These are phyloP conservation scores for Silurus aristotelis DNA, from an alignment of 2,797 vertebrate genomes.

Conservation along the genomic window DNA sequence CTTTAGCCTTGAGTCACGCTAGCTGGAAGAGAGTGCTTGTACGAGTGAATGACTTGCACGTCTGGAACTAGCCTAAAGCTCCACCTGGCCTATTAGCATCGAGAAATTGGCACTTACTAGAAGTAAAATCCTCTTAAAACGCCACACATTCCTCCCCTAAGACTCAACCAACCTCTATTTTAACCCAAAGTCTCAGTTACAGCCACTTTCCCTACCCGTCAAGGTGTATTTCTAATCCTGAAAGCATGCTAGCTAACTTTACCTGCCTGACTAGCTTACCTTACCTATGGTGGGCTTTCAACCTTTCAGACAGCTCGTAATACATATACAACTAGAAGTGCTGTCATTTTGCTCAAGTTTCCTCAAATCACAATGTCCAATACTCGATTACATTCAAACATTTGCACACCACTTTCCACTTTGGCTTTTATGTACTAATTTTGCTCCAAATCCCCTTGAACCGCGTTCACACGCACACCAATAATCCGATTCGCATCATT, in stretches of 20 bases:
- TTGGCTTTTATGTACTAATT: neutral
- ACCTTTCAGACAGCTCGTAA: neutral
- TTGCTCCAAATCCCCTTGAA: neutral
- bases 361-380: neutral
- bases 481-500: neutral
- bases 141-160: no score
- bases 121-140: neutral
- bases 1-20: constrained; percentile 53
- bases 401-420: neutral
- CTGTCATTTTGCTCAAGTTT: neutral
- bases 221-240: neutral
- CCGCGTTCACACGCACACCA: neutral
- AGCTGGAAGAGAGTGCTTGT: constrained; percentile 19
- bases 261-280: constrained; percentile 7
- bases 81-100: constrained; percentile 41
- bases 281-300: neutral
- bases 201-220: neutral
- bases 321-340: neutral
- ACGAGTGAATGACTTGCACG: constrained; percentile 62
- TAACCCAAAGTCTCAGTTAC: neutral
- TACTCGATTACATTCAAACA: neutral
- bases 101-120: neutral
- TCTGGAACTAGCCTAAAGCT: constrained; percentile 34
- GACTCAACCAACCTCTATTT: no score
- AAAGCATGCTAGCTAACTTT: constrained; percentile 19